Evolutionary conservation across 2,888 invertebrate genomes (phyloP), one percentile per base, ranked within the genome.

Genomic region (Hetaerina titia): DNA sequence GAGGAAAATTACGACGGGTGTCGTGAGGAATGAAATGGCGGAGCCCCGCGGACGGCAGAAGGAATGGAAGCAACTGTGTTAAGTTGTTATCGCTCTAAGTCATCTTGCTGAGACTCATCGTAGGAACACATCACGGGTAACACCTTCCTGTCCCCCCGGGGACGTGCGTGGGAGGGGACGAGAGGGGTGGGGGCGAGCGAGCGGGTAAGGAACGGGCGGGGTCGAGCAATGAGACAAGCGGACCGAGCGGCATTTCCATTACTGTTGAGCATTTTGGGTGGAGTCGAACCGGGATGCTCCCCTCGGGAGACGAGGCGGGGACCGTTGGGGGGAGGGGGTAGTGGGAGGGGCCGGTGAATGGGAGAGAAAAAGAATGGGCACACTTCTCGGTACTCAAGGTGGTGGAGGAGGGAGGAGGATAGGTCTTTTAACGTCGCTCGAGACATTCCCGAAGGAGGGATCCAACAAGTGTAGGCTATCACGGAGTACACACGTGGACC

Each of bases 191-290:
- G 89, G 58, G 89, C 56, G 45, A 45, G 45, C 45, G 45, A 45
- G 45, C 45, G 45, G 15, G 15, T 63, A 15, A n/a, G 22, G 19
- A n/a, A n/a, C 22, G 69, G 69, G 69, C 69, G 69, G 69, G 69
- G 69, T n/a, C 69, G 69, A 19, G n/a, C 69, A 69, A 69, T n/a
- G 69, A 22, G 69, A 69, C 69, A 69, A 69, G n/a, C 90, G 64
- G 63, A 90, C 45, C 63, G 90, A 90, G 64, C 90, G 90, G 25
- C 63, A 90, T 90, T 90, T 90, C 90, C 90, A 90, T 90, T 90
- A 90, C 90, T 90, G 90, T 19, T n/a, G 64, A 64, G 90, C 90
- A 90, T 64, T 90, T 90, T 64, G 90, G 90, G 90, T 63, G 90
- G 90, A 64, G 90, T 90, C 90, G 19, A 19, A 17, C 31, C 2